Percentiles rank a stretch among this genome's conserved stretches.
Evolutionary conservation across 2,888 invertebrate species (phyloP).

Genomic region (Thumatha senex): DNA sequence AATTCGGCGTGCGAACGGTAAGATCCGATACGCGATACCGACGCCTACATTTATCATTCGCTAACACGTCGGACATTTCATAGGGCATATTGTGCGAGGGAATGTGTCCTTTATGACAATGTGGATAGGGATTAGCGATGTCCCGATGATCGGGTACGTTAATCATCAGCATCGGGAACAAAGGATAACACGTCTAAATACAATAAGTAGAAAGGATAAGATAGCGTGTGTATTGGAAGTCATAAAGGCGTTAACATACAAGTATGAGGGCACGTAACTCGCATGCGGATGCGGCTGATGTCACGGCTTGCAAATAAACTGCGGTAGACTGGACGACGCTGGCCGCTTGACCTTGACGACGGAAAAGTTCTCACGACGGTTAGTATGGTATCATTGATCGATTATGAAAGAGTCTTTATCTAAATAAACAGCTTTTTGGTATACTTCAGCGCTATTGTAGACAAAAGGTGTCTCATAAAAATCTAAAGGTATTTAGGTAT

Average conservation of each 20-base stretch:
- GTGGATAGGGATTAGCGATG: slow-evolving; percentile 56
- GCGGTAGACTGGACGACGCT: slow-evolving; percentile 75
- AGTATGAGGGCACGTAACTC: slow-evolving; percentile 51
- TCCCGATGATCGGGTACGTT: slow-evolving; percentile 61
- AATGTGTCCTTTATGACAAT: slow-evolving; percentile 66
- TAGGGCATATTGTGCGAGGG: slow-evolving; percentile 59
- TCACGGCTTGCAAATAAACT: slow-evolving; percentile 64
- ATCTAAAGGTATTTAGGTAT: not conserved
- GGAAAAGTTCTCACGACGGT: slow-evolving; percentile 68
- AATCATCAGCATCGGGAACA: slow-evolving; percentile 69
- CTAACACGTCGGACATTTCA: slow-evolving; percentile 82
- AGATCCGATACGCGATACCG: slow-evolving; percentile 82
- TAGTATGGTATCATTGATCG: slow-evolving; percentile 29
- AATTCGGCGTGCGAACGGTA: slow-evolving; percentile 83
- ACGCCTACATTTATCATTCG: slow-evolving; percentile 84
- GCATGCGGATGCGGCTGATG: slow-evolving; percentile 71
- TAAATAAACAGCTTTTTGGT: not conserved
- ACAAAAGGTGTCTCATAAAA: not conserved
- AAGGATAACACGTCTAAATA: slow-evolving; percentile 78
- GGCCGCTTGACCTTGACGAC: slow-evolving; percentile 63
- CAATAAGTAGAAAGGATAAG: slow-evolving; percentile 72
- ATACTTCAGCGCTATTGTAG: not conserved
- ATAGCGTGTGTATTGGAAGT: slow-evolving; percentile 57
- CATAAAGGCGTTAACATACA: slow-evolving; percentile 63
- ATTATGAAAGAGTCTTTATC: slow-evolving; percentile 18